Base-by-base conservation (phyloP, 1,140 invertebrate genomes). In the Carcinoscorpius rotundicauda region DNA sequence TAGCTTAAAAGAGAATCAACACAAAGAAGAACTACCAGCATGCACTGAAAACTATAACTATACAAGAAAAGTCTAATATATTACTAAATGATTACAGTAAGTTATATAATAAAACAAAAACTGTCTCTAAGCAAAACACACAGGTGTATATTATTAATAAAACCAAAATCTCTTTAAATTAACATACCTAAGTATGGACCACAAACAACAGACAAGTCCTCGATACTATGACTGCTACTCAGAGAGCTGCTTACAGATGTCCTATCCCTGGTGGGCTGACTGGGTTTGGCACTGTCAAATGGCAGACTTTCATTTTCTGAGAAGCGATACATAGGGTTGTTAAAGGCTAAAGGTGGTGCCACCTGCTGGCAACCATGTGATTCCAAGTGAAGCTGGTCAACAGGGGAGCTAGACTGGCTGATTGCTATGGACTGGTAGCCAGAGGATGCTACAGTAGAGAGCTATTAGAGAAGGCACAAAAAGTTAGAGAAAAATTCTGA, bases 401-500 rank as follows among this genome's bases (percentile, higher is more conserved):
- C 87, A n/a, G 90, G 89, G 73, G 88, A 91, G 70, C 86, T 91
- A 65, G 88, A 91, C 75, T 91, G 89, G 72, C 89, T 92, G 75
- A 91, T 91, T 5, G 88, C 89, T 72, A 92, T 90, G 71, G 89
- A 92, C 76, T 94, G 91, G 74, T 93, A 94, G 3, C 90, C 90
- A 3, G 89, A 92, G 48, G 88, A 91, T 3, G 87, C 88, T 63
- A 89, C 86, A 66, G 87, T 89, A 29, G 87, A 89, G 53, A 89
- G 74, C 64, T 88, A 48, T 10, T 29, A 29, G 29, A 29, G 29
- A 29, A 29, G 29, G 29, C 29, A 29, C 29, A 29, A 29, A 29
- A 29, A 29, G 29, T 29, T 29, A 29, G 29, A 29, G 29, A 29
- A 29, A 29, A 29, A 2, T 29, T 29, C 29, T 29, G 29, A 29